Evolutionary conservation across 2,888 invertebrate species (phyloP), one percentile per base, ranked within the genome.

Genomic region (Philereme transversata): DNA sequence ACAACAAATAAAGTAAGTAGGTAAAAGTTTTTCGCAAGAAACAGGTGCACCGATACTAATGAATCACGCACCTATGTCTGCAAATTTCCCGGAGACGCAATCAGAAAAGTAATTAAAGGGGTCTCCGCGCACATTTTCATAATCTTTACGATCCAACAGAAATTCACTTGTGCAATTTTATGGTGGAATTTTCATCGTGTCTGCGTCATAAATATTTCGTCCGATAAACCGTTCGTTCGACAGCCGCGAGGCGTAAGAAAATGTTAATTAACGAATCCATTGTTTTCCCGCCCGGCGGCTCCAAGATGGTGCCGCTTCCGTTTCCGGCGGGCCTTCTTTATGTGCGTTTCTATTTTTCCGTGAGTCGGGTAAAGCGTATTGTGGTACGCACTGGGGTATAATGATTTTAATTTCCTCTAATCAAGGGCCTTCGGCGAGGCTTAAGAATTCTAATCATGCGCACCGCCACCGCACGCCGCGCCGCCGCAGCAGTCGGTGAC

Each of bases 221-320:
- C 92, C 92, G 93, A 92, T 92, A 92, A 91, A 91, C 89, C 90
- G 89, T 92, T 89, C 87, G 90, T 91, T 91, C 92, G 92, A 91
- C 91, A 90, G 92, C 90, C 92, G 88, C 90, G 90, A 91, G 90
- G 93, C 92, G 92, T 93, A 95, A 95, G 95, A 95, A 95, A 95
- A 94, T 95, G 94, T 95, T 95, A 95, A 95, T 95, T 95, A 95
- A 95, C 94, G 94, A 94, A 93, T 92, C 94, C 93, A 95, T 95
- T 95, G 95, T 95, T 95, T 94, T 92, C 89, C 90, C 92, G 93
- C 93, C 92, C 93, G 93, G 90, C 93, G 93, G 92, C 90, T 87
- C 90, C 93, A 92, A 92, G 92, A 91, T 90, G 93, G 92, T 92
- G 91, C 89, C 90, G 90, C 88, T 90, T 92, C 92, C 92, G 91